Evolutionary conservation across 2,113 vertebrate species (phyloP).

Genomic region (Upupa epops): DNA sequence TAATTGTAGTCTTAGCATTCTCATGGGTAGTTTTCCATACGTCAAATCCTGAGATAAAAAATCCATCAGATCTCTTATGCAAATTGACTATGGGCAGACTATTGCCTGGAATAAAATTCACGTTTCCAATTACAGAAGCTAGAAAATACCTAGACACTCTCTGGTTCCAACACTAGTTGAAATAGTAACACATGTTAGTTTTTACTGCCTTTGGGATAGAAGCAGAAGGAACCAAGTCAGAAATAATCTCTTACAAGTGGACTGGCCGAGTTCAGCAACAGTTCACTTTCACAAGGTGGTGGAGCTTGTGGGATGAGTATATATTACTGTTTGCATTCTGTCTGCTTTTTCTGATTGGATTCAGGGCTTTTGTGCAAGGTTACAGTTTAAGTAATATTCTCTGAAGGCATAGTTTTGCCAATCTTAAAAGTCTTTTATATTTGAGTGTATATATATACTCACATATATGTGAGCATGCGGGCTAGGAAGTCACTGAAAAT

Average conservation of each 20-base stretch:
- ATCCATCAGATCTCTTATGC: background rate
- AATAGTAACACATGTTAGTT: background rate
- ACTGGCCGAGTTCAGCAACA: background rate
- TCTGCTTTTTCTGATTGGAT: accelerated
- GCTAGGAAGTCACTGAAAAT: background rate
- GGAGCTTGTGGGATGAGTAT: background rate
- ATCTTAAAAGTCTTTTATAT: background rate
- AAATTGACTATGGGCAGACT: background rate
- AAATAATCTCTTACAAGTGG: background rate
- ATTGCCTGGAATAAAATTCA: background rate
- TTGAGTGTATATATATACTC: too few species aligned
- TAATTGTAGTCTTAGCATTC: background rate
- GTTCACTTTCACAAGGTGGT: background rate
- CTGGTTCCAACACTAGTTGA: background rate
- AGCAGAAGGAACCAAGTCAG: background rate
- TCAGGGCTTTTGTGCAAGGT: background rate
- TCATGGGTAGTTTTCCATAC: background rate
- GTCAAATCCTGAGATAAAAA: background rate
- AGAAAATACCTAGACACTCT: background rate
- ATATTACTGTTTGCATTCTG: background rate
- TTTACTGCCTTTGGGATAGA: background rate
- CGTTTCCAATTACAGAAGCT: background rate
- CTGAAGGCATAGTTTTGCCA: background rate
- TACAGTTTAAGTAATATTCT: background rate
- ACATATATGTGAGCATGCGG: background rate